phyloP scores from a whole-genome alignment of 2,888 invertebrate species.

The Chydorus sphaericus region DNA sequence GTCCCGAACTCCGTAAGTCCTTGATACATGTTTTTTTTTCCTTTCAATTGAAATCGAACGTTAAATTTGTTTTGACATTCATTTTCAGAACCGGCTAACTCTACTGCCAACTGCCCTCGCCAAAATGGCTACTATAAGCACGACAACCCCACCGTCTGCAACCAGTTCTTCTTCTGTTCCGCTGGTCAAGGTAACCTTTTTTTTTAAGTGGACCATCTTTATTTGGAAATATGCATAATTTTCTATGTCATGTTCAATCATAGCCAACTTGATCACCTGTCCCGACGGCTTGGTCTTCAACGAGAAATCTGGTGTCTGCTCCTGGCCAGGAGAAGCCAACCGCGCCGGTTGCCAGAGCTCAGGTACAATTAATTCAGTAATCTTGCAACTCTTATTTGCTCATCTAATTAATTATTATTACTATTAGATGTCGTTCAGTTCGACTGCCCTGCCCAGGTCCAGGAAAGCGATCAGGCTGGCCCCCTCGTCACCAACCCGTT shows the following conservation, averaged over 20 bases:
- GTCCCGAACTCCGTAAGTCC: slow-evolving; percentile 63
- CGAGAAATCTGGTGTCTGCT: slow-evolving; percentile 75
- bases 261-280: slow-evolving; percentile 74
- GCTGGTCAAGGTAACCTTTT: slow-evolving; percentile 46
- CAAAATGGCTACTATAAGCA: slow-evolving; percentile 79
- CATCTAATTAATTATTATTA: not conserved
- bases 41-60: not conserved
- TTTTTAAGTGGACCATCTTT: too few species aligned
- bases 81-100: slow-evolving; percentile 52
- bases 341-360: slow-evolving; percentile 69
- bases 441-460: slow-evolving; percentile 62
- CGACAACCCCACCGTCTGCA: slow-evolving; percentile 58
- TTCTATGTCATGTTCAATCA: not conserved
- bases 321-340: slow-evolving; percentile 84
- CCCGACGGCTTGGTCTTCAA: slow-evolving; percentile 76
- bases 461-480: slow-evolving; percentile 46
- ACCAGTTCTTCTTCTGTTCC: slow-evolving; percentile 76
- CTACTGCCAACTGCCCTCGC: slow-evolving; percentile 57
- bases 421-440: slow-evolving; percentile 62
- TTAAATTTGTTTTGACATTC: not conserved
- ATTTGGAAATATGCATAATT: too few species aligned
- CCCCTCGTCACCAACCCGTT: slow-evolving; percentile 37
- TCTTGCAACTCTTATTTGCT: not conserved
- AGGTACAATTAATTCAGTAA: slow-evolving; percentile 33
- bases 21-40: not conserved